These are phyloP conservation scores for Sebastes diaconus DNA, from an alignment of 2,797 vertebrate genomes.

Conservation along the genomic window DNA sequence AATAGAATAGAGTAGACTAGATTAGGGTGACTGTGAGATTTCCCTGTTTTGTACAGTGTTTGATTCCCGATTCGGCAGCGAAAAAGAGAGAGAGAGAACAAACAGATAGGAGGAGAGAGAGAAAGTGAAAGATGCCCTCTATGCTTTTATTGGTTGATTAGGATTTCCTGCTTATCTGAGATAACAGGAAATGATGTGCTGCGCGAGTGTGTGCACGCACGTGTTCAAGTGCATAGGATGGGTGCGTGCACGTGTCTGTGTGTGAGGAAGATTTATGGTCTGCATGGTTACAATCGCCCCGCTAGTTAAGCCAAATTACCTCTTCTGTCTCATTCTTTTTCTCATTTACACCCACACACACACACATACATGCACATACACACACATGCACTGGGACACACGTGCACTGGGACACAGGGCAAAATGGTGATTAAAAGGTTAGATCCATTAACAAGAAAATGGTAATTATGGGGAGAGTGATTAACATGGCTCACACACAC, in stretches of 20 bases:
- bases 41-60: not conserved
- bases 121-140: conserved; percentile 43
- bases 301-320: conserved; percentile 68
- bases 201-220: not conserved
- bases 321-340: conserved; percentile 22
- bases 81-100: not conserved
- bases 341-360: not conserved
- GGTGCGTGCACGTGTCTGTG: not conserved
- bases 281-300: conserved; percentile 45
- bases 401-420: conserved; percentile 27
- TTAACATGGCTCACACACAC: conserved; percentile 46
- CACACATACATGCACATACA: not conserved
- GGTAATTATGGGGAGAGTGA: conserved; percentile 63
- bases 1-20: conserved; percentile 1
- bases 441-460: conserved; percentile 67
- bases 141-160: conserved; percentile 57
- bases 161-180: conserved; percentile 62
- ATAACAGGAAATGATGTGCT: conserved; percentile 57
- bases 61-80: conserved; percentile 2
- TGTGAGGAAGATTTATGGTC: conserved; percentile 57
- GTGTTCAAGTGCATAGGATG: not conserved
- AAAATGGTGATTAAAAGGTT: conserved; percentile 72
- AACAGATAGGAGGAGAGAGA: conserved; percentile 12
- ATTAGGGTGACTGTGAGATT: conserved; percentile 1
- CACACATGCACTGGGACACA: not conserved